phyloP scores from a whole-genome alignment of 2,113 vertebrate genomes.

The Hypomesus transpacificus region DNA sequence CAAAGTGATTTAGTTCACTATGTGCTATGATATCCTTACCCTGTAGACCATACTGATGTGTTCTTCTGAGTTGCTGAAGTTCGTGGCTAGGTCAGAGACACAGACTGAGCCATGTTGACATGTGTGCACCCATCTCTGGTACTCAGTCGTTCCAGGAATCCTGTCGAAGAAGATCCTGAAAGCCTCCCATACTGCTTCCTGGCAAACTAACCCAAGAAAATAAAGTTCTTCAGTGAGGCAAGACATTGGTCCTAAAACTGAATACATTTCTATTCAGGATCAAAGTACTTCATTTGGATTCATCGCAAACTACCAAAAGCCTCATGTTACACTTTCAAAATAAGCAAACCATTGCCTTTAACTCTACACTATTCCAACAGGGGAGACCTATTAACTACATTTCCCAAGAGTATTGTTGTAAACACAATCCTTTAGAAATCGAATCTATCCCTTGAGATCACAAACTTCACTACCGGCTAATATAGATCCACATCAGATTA shows the following conservation, averaged over 20 bases:
- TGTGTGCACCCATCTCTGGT: slow-evolving; percentile 83
- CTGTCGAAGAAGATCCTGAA: slow-evolving; percentile 89
- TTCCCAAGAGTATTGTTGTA: no score
- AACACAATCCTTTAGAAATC: no score
- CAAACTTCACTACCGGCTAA: no score
- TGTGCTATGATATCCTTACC: slow-evolving; percentile 58
- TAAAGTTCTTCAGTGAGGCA: background rate
- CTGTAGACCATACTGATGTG: slow-evolving; percentile 78
- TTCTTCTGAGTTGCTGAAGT: slow-evolving; percentile 88
- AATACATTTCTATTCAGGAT: no score
- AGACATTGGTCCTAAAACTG: background rate
- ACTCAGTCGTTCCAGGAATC: slow-evolving; percentile 84
- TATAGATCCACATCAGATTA: no score
- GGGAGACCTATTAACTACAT: no score
- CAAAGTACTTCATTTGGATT: no score
- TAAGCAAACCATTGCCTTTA: no score
- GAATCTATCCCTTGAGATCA: no score
- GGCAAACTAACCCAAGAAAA: slow-evolving; percentile 78
- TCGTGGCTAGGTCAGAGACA: slow-evolving; percentile 85
- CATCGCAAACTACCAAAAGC: no score
- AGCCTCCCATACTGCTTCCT: slow-evolving; percentile 94
- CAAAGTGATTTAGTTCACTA: background rate
- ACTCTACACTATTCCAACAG: no score
- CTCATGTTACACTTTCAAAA: no score
- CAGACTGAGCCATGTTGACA: slow-evolving; percentile 85